Conservation (phyloP, 2,797 vertebrate genomes). For the Acipenser oxyrinchus region DNA sequence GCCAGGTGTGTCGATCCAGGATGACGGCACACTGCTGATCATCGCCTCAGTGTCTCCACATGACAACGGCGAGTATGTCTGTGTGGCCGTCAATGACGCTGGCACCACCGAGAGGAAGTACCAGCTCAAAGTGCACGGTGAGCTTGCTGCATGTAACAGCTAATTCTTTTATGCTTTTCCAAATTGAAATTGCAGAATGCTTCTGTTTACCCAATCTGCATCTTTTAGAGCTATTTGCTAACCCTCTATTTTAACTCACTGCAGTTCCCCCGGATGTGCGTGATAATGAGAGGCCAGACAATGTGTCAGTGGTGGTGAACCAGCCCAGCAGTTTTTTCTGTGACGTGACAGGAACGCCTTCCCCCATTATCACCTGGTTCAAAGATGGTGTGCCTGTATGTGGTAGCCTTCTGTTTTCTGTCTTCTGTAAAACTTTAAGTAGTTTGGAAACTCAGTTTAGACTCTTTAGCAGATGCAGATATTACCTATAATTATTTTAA, state of each 20-base stretch:
- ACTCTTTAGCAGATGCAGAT: no score
- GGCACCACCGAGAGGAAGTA: conserved; percentile 88
- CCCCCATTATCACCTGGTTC: conserved; percentile 82
- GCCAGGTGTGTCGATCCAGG: conserved; percentile 75
- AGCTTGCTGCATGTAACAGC: conserved; percentile 9
- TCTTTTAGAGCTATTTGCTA: no score
- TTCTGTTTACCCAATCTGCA: no score
- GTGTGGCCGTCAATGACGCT: conserved; percentile 81
- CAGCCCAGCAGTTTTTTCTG: conserved; percentile 74
- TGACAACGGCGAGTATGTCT: conserved; percentile 84
- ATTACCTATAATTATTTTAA: no score
- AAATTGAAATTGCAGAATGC: background rate
- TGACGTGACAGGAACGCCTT: conserved; percentile 80
- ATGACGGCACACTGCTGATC: conserved; percentile 73
- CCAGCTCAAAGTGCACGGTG: conserved; percentile 88
- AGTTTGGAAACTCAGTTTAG: no score
- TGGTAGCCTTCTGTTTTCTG: conserved; percentile 12
- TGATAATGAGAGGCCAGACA: conserved; percentile 60
- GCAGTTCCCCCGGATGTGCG: conserved; percentile 83
- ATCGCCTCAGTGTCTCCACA: conserved; percentile 73
- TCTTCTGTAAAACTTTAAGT: no score
- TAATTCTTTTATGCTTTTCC: no score
- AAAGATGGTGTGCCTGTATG: conserved; percentile 76
- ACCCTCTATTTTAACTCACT: background rate
- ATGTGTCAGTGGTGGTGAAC: conserved; percentile 71